Percentiles rank a stretch among this genome's conserved stretches.
These are phyloP conservation scores for Pachyrhynchus sulphureomaculatus DNA, from an alignment of 1,140 invertebrate species.

Conservation along the genomic window DNA sequence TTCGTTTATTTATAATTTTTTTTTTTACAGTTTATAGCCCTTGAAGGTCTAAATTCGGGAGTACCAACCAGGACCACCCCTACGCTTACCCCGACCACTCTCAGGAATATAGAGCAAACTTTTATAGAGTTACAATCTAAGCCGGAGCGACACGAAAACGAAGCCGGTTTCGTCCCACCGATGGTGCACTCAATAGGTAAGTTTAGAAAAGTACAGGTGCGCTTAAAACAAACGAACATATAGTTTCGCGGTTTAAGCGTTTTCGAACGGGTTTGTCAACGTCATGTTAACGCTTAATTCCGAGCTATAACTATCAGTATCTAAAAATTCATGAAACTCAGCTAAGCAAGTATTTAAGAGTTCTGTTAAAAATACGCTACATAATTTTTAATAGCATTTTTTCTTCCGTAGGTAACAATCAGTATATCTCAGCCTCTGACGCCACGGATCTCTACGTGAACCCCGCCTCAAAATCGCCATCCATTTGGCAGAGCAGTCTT, in stretches of 20 bases:
- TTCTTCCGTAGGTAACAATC: conserved; percentile 45
- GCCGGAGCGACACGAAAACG: conserved; percentile 71
- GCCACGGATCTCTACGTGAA: conserved; percentile 44
- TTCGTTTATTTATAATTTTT: conserved; percentile 37
- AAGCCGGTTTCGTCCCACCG: conserved; percentile 89
- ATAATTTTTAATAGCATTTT: too few species aligned
- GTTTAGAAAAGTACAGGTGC: background rate
- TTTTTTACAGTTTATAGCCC: conserved; percentile 71
- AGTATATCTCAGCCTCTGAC: conserved; percentile 45
- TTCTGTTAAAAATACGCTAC: too few species aligned
- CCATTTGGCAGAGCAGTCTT: conserved; percentile 46
- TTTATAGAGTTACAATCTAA: conserved; percentile 71
- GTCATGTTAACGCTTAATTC: too few species aligned
- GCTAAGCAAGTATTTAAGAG: background rate
- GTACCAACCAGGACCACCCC: conserved; percentile 88
- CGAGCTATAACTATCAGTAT: too few species aligned
- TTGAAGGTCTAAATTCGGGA: conserved; percentile 80
- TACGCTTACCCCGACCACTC: conserved; percentile 89
- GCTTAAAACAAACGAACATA: too few species aligned
- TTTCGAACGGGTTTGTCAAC: too few species aligned
- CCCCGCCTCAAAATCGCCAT: conserved; percentile 42
- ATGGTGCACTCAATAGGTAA: conserved; percentile 60
- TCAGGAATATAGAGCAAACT: conserved; percentile 87
- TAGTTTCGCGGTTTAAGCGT: too few species aligned
- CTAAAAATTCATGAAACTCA: background rate